Conservation (phyloP, 1,140 invertebrate species). For the Condylostylus longicornis region DNA sequence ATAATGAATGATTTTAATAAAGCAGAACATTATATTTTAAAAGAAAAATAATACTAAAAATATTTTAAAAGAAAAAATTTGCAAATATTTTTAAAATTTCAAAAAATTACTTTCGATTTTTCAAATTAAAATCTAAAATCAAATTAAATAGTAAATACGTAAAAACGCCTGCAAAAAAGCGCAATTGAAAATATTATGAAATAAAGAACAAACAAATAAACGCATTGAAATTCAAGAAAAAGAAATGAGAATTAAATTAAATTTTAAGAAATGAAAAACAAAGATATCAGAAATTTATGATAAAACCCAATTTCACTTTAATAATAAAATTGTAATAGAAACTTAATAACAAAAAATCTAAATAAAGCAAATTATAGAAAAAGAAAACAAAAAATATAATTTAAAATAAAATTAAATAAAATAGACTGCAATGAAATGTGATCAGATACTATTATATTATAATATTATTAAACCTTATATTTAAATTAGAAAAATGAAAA, state of each 20-base stretch:
- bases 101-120: no score
- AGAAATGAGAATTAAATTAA: no score
- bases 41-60: no score
- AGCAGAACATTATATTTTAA: no score
- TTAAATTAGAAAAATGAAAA: conserved; percentile 12
- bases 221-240: no score
- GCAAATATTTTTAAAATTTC: no score
- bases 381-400: conserved; percentile 33
- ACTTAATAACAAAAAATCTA: background rate
- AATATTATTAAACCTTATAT: conserved; percentile 1
- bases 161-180: background rate
- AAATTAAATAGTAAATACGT: no score
- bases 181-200: background rate
- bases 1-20: no score
- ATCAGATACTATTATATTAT: conserved; percentile 32
- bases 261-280: no score
- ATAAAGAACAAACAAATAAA: background rate
- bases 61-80: no score
- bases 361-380: conserved; percentile 3
- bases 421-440: conserved; percentile 34
- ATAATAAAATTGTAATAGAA: background rate
- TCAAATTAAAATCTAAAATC: no score
- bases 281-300: conserved; percentile 6
- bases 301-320: conserved; percentile 5
- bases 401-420: conserved; percentile 10